Conservation (phyloP, 2,888 invertebrate species). For the Amphipyra berbera region DNA sequence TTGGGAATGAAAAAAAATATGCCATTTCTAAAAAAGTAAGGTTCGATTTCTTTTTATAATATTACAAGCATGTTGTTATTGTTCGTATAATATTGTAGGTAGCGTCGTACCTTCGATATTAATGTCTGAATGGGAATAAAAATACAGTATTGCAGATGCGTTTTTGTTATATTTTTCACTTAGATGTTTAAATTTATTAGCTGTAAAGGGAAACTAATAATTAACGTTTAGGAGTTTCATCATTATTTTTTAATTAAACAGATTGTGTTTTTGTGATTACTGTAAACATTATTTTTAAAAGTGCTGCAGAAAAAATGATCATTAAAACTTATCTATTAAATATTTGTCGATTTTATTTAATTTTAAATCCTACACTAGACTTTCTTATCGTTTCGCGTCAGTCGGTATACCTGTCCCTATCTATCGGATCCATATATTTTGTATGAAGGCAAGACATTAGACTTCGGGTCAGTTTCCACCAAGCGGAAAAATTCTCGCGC, state of each 20-base stretch:
- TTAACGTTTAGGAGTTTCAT: slow-evolving; percentile 76
- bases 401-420: too few relatives aligned
- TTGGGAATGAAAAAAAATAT: slow-evolving; percentile 65
- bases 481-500: too few relatives aligned
- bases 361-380: too few relatives aligned
- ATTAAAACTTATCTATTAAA: slow-evolving; percentile 88
- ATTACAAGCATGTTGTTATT: slow-evolving; percentile 81
- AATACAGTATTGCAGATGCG: slow-evolving; percentile 77
- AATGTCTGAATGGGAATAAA: slow-evolving; percentile 61
- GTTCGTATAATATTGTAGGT: slow-evolving; percentile 76
- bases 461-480: too few relatives aligned
- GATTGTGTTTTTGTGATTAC: slow-evolving; percentile 81
- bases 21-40: slow-evolving; percentile 73
- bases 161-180: slow-evolving; percentile 81
- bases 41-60: slow-evolving; percentile 78
- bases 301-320: slow-evolving; percentile 86
- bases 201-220: slow-evolving; percentile 74
- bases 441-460: too few relatives aligned
- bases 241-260: slow-evolving; percentile 73
- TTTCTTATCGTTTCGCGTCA: too few relatives aligned
- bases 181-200: slow-evolving; percentile 79
- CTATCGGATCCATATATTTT: too few relatives aligned
- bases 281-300: slow-evolving; percentile 85
- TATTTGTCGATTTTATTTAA: slow-evolving; percentile 63
- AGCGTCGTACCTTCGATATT: slow-evolving; percentile 71